Evolutionary conservation across 2,797 vertebrate genomes (phyloP).

Genomic region (Tapera naevia): DNA sequence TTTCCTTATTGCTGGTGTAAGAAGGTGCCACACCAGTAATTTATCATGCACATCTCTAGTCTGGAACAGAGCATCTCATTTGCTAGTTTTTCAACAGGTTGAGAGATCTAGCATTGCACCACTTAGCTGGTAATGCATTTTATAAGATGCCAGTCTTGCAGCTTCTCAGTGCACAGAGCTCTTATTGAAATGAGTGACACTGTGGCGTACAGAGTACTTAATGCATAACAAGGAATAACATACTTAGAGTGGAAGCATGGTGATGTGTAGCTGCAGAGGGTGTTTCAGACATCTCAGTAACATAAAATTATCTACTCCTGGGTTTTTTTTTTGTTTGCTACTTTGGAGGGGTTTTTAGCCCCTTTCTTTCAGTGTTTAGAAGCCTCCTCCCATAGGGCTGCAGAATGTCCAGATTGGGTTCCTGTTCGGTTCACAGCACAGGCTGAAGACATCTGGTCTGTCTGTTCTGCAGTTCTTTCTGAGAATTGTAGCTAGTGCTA

Average conservation of each 20-base stretch:
- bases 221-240: not conserved
- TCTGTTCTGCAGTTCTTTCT: not conserved
- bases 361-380: not conserved
- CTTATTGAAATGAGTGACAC: not conserved
- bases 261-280: not conserved
- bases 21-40: not conserved
- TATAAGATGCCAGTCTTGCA: not conserved
- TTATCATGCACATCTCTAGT: not conserved
- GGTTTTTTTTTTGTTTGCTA: not conserved
- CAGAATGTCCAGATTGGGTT: not conserved
- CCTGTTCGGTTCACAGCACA: not conserved
- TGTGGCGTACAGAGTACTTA: not conserved
- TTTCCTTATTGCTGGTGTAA: slow-evolving; percentile 36
- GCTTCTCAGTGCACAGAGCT: not conserved
- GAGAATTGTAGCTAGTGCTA: not conserved
- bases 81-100: slow-evolving; percentile 4
- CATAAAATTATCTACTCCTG: not conserved
- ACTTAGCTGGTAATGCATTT: not conserved
- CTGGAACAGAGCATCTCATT: not conserved
- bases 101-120: slow-evolving; percentile 32
- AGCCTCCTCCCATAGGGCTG: not conserved
- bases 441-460: not conserved
- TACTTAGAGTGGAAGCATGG: not conserved
- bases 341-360: not conserved
- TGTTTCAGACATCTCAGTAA: not conserved